These are phyloP conservation scores for Nanger granti DNA, from an alignment of 2,113 vertebrate species.

Conservation along the genomic window DNA sequence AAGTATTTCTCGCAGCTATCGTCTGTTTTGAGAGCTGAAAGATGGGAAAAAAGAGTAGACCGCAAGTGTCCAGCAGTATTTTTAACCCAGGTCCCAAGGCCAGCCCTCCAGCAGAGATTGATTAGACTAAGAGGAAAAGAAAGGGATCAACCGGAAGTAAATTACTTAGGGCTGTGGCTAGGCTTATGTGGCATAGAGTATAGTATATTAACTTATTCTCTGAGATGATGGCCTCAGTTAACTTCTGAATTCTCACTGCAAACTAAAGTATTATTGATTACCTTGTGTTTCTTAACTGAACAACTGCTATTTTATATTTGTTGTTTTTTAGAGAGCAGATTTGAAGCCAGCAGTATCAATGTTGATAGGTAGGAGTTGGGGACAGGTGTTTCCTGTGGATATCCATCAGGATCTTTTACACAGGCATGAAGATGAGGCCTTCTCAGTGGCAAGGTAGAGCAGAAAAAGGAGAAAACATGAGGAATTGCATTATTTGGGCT, in stretches of 20 bases:
- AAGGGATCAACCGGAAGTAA: not conserved
- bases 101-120: not conserved
- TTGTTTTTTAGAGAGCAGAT: conserved; percentile 32
- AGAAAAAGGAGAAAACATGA: not conserved
- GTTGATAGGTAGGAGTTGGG: not conserved
- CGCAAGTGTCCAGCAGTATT: not conserved
- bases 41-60: not conserved
- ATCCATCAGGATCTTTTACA: not conserved
- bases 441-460: not conserved
- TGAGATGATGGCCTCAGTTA: not conserved
- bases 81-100: not conserved
- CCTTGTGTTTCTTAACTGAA: not conserved
- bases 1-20: conserved; percentile 16
- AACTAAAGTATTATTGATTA: not conserved
- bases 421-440: not conserved
- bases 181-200: not conserved
- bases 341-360: not conserved
- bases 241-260: not conserved
- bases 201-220: not conserved
- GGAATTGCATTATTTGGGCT: not conserved
- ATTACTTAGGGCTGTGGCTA: not conserved
- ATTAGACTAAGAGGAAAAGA: not conserved
- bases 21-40: conserved; percentile 33
- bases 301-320: conserved; percentile 19
- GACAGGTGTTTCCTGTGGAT: not conserved